These are phyloP conservation scores for Trichopria drosophilae DNA, from an alignment of 2,888 invertebrate genomes.

Conservation along the genomic window DNA sequence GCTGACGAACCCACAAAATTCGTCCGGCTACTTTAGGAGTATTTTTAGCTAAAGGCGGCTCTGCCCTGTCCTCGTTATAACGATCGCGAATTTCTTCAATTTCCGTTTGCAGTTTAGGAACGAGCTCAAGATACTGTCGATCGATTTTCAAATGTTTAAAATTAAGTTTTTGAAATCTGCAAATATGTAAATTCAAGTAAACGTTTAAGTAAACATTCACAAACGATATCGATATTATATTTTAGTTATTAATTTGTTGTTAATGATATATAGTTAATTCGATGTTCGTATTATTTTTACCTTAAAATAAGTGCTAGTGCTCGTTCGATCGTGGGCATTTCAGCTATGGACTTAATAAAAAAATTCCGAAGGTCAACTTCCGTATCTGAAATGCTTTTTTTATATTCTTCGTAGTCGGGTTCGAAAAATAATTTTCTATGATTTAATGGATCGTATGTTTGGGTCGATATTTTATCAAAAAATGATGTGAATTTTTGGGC, in stretches of 20 bases:
- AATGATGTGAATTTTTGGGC: slow-evolving; percentile 70
- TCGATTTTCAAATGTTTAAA: slow-evolving; percentile 74
- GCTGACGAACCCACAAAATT: slow-evolving; percentile 81
- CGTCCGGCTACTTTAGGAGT: slow-evolving; percentile 81
- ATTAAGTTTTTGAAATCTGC: slow-evolving; percentile 73
- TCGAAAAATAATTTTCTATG: slow-evolving; percentile 77
- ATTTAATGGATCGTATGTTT: slow-evolving; percentile 79
- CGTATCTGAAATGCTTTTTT: slow-evolving; percentile 68
- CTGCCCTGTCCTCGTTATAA: slow-evolving; percentile 77
- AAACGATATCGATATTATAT: background rate
- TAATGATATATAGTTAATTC: slow-evolving; percentile 9
- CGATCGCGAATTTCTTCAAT: slow-evolving; percentile 72
- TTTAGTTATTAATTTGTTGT: background rate
- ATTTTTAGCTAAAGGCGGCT: slow-evolving; percentile 73
- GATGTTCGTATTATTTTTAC: slow-evolving; percentile 35
- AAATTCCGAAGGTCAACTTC: slow-evolving; percentile 75
- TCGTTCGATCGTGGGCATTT: slow-evolving; percentile 53
- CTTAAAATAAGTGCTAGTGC: slow-evolving; percentile 56
- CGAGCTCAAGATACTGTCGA: slow-evolving; percentile 73
- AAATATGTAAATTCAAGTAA: background rate
- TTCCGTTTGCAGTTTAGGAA: slow-evolving; percentile 69
- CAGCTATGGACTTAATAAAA: slow-evolving; percentile 63
- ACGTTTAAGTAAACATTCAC: background rate
- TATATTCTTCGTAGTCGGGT: slow-evolving; percentile 74
- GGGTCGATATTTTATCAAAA: slow-evolving; percentile 68